Evolutionary conservation across 2,113 vertebrate genomes (phyloP), one percentile per base, ranked within the genome.

Genomic region (Thryonomys swinderianus): DNA sequence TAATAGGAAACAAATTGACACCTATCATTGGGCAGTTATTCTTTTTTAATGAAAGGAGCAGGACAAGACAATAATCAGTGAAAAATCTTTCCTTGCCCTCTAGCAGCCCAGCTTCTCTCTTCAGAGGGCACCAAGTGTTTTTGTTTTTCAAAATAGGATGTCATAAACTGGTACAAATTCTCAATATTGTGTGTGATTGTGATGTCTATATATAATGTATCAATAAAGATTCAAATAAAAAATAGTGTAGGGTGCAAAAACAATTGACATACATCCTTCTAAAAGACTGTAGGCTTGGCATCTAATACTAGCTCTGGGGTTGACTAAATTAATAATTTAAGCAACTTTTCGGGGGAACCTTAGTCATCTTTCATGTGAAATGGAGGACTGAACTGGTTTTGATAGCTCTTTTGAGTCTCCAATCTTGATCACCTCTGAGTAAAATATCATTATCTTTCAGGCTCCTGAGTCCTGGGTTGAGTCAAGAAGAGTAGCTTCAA

Each of bases 401-500:
- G 27, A 62, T 67, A 27, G 48, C 51, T 94, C 37, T 92, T 91
- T 48, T 57, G 30, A 81, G 25, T 90, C 11, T 96, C 40, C 20
- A 88, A 27, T 73, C 14, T 37, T 85, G 40, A 93, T 16, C 51
- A 74, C n/a, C 34, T 84, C 57, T 66, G 59, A 73, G 30, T 57
- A 40, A 88, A 85, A 87, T 40, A 61, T 5, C 8, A 80, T 37
- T 86, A 37, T 23, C 69, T 94, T 94, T 89, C 51, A 95, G 42
- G 30, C 42, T 94, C 13, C 79, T 86, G 79, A 96, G 10, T 32
- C 16, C 17, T 9, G 80, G 18, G 71, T 32, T 69, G 64, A 88
- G n/a, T 67, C 45, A 95, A 95, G 76, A 96, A 88, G 37, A 80
- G 4, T 74, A 82, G n/a, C 18, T 87, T 96, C 69, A 96, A 91